These are phyloP conservation scores for Steatornis caripensis DNA, from an alignment of 2,113 vertebrate genomes.

Conservation along the genomic window DNA sequence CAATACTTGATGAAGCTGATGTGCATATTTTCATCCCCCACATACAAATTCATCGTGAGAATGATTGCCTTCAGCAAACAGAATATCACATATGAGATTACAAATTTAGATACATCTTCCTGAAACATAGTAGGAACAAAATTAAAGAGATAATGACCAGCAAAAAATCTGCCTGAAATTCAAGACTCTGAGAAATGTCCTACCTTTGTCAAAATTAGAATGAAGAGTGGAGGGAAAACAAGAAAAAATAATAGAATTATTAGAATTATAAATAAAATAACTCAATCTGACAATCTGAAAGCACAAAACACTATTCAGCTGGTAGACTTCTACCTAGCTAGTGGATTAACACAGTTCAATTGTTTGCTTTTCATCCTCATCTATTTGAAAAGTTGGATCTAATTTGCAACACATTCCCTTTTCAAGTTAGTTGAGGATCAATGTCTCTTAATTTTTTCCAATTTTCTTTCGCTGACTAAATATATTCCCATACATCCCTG, in stretches of 20 bases:
- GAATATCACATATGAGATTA: background rate
- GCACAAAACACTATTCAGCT: background rate
- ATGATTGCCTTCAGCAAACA: constrained; percentile 30
- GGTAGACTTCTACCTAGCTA: background rate
- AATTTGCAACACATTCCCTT: background rate
- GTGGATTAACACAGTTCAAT: background rate
- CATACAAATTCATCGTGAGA: constrained; percentile 11
- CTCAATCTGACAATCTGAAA: background rate
- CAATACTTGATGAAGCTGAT: constrained; percentile 25
- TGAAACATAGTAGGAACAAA: background rate
- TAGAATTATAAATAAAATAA: background rate
- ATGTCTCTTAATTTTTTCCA: background rate
- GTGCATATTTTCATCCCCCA: constrained; percentile 30
- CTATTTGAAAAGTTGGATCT: background rate
- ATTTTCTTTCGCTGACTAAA: background rate
- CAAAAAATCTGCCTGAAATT: background rate
- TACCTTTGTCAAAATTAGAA: background rate
- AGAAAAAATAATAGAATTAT: background rate
- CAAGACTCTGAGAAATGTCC: background rate
- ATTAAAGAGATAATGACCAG: background rate
- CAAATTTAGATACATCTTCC: background rate
- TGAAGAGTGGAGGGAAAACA: background rate
- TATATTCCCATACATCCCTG: background rate
- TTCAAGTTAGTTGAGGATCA: background rate
- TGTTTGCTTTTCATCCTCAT: background rate